Base-by-base conservation (phyloP, 1,140 invertebrate genomes). In the Drosophila mayri region DNA sequence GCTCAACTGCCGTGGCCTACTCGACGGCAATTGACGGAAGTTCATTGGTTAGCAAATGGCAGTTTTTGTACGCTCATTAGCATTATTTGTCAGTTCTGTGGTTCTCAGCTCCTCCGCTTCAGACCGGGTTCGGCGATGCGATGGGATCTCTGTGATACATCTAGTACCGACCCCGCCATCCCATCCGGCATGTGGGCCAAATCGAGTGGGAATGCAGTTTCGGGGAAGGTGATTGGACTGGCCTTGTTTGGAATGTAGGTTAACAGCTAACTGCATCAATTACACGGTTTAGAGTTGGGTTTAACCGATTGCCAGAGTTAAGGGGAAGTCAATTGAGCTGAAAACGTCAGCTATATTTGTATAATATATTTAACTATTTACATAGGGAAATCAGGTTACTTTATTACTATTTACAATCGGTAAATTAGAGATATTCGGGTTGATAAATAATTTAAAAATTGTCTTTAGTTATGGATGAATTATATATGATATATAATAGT, bases 51-150 rank as follows among this genome's bases (percentile, higher is more conserved):
- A 90, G 78, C 81, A 90, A 90, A 90, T 90, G 86, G 79, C 85
- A 90, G 85, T 90, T 90, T 90, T 90, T 90, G 81, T 90, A 90
- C 81, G 86, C 85, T 90, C 85, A 90, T 90, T 90, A 90, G 85
- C 85, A 90, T 90, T 90, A 90, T 90, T 90, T 90, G 85, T 90
- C 85, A 90, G 85, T 88, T 76, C 65, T 84, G 84, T 71, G 77
- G 64, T 76, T 71, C 73, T 83, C 70, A 37, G 75, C 83, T 49
- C 49, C 71, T 32, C 58, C 68, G 20, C 40, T 74, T 18, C 37
- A 75, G 47, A 76, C 46, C 43, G 72, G 66, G 54, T 70, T 47
- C 70, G 87, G 79, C 79, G 84, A 78, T 66, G 57, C 78, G 66
- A 55, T 82, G 79, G 68, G 79, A 85, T 54, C 50, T 62, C 43